Evolutionary conservation across 2,888 invertebrate species (phyloP), one percentile per base, ranked within the genome.

Genomic region (Eupeodes latifasciatus): DNA sequence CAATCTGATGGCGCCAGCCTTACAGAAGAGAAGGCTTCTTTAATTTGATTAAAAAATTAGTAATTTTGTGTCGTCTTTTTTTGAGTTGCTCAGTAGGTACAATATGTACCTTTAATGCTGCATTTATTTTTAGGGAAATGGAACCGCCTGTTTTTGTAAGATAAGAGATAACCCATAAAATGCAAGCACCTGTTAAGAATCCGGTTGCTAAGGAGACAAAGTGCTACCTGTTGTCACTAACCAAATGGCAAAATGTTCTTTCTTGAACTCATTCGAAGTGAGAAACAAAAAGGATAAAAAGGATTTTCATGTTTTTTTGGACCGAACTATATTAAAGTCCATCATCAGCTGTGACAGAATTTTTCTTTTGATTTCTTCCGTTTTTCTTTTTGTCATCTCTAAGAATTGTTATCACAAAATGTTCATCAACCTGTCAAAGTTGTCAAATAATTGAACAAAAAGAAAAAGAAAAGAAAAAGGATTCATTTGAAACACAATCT

Each of bases 371-470:
- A 66, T 62, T 72, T 61, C 53, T 44, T 40, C 55, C 40, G 40
- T 75, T 40, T 40, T 27, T 2, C 5, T 80, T 19, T 19, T 55
- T 2, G 11, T 36, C 16, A 14, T 19, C 14, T 4, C 7, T 10
- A 75, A 66, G 61, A 34, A 64, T 64, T 72, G 47, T 72, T 72
- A 72, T 83, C 75, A 79, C 11, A 78, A 79, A 64, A 86, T 86
- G 86, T 83, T 86, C 86, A 86, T 83, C 84, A 84, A 69, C 71
- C 74, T 81, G 87, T 84, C 87, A 81, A 77, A 75, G n/a, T 80
- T 88, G 74, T 88, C 87, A 81, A 81, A 78, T 81, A 72, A 78
- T 74, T 84, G 57, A 51, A 36, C 27, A 27, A 27, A 27, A 27
- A 1, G 36, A 67, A 27, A 36, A 5, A 51, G 40, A 36, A 71